Evolutionary conservation across 2,888 invertebrate genomes (phyloP).

Genomic region (Agrotis clavis): DNA sequence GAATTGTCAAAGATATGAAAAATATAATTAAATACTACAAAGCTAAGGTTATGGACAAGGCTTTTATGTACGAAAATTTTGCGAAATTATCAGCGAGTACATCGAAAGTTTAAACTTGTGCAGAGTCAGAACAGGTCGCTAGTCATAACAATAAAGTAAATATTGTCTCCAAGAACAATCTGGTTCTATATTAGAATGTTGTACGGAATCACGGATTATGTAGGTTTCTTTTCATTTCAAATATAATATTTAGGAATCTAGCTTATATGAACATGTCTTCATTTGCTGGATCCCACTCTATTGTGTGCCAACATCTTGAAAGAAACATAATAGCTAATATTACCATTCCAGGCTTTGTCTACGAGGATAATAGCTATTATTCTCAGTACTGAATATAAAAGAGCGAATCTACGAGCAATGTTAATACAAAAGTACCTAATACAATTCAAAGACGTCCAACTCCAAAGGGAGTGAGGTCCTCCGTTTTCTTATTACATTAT

Average conservation of each 20-base stretch:
- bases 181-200: neutral
- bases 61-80: too few relatives aligned
- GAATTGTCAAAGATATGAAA: too few relatives aligned
- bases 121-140: neutral
- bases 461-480: conserved; percentile 59
- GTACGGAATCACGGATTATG: neutral
- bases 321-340: conserved; percentile 34
- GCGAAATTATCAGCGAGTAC: too few relatives aligned
- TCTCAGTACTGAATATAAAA: conserved; percentile 47
- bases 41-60: too few relatives aligned
- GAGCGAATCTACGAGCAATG: conserved; percentile 49
- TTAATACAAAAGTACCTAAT: conserved; percentile 50
- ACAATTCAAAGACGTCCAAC: conserved; percentile 55
- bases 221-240: neutral
- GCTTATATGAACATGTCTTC: neutral
- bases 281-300: conserved; percentile 11
- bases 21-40: too few relatives aligned
- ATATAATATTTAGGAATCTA: neutral
- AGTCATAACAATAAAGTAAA: neutral
- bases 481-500: conserved; percentile 84
- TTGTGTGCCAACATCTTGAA: conserved; percentile 21
- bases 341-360: conserved; percentile 48
- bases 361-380: conserved; percentile 47
- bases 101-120: too few relatives aligned
- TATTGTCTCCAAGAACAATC: neutral